Evolutionary conservation across 2,113 vertebrate genomes (phyloP).

Genomic region (Zapus hudsonius): DNA sequence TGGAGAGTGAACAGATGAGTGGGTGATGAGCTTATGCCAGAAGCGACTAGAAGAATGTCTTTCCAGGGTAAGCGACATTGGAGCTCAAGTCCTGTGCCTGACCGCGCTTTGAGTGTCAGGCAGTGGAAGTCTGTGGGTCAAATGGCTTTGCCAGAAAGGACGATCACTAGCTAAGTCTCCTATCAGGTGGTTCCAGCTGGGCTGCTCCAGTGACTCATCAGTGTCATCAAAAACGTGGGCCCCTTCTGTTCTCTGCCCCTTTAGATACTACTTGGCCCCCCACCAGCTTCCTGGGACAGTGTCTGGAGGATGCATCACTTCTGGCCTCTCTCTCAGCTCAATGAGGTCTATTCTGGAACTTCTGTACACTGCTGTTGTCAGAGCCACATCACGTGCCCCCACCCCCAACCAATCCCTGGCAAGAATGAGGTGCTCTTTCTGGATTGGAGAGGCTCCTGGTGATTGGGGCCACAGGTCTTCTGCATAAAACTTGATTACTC

Average conservation of each 20-base stretch:
- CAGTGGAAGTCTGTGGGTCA: not conserved
- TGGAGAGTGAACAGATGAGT: not conserved
- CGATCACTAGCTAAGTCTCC: not conserved
- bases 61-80: too few species aligned
- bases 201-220: not conserved
- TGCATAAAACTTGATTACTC: not conserved
- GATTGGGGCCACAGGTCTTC: too few species aligned
- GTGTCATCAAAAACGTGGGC: not conserved
- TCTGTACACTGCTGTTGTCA: not conserved
- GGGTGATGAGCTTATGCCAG: not conserved
- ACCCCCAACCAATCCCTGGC: not conserved
- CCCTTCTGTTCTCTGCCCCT: not conserved
- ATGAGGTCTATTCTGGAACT: not conserved
- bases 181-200: too few species aligned
- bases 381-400: not conserved
- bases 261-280: not conserved
- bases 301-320: not conserved
- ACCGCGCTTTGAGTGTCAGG: too few species aligned
- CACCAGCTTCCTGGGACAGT: not conserved
- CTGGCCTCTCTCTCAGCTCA: fast-evolving
- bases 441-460: not conserved
- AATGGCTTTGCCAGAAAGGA: not conserved
- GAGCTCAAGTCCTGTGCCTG: too few species aligned
- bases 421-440: not conserved
- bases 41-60: not conserved